Evolutionary conservation across 1,140 invertebrate genomes (phyloP).

Genomic region (Drosophila takahashii): DNA sequence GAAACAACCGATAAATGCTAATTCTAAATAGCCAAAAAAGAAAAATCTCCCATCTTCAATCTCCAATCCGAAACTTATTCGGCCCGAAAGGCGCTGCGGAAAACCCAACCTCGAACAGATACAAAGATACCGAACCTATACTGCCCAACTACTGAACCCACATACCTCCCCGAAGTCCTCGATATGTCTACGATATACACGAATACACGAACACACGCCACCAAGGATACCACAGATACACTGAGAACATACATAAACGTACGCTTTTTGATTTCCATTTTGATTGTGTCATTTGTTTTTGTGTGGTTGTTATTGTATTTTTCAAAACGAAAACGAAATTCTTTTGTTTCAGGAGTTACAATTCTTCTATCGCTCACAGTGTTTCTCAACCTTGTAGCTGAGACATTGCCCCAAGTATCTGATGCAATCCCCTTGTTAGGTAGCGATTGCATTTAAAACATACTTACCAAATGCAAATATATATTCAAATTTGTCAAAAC

Average conservation of each 20-base stretch:
- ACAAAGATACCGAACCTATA: conserved; percentile 40
- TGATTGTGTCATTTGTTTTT: conserved; percentile 71
- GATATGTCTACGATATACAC: conserved; percentile 43
- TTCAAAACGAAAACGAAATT: conserved; percentile 84
- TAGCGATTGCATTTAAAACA: conserved; percentile 87
- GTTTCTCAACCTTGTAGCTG: conserved; percentile 98
- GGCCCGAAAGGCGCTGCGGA: conserved; percentile 9
- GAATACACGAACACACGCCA: conserved; percentile 28
- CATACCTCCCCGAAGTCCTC: conserved; percentile 46
- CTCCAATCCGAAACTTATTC: conserved; percentile 10
- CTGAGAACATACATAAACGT: conserved; percentile 68
- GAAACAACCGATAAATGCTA: conserved; percentile 50
- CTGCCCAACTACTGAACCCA: conserved; percentile 32
- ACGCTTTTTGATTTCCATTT: conserved; percentile 74
- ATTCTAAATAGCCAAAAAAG: conserved; percentile 54
- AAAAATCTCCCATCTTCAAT: conserved; percentile 11
- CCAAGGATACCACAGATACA: conserved; percentile 44
- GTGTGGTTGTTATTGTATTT: conserved; percentile 79
- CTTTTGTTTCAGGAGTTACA: conserved; percentile 97
- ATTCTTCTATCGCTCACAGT: conserved; percentile 99
- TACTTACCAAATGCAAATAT: conserved; percentile 82
- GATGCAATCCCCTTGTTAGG: conserved; percentile 97
- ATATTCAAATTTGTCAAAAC: conserved; percentile 81
- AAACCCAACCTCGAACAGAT: conserved; percentile 33
- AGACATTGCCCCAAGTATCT: conserved; percentile 97